Base-by-base conservation (phyloP, 1,140 invertebrate species). In the Tetranychus urticae region DNA sequence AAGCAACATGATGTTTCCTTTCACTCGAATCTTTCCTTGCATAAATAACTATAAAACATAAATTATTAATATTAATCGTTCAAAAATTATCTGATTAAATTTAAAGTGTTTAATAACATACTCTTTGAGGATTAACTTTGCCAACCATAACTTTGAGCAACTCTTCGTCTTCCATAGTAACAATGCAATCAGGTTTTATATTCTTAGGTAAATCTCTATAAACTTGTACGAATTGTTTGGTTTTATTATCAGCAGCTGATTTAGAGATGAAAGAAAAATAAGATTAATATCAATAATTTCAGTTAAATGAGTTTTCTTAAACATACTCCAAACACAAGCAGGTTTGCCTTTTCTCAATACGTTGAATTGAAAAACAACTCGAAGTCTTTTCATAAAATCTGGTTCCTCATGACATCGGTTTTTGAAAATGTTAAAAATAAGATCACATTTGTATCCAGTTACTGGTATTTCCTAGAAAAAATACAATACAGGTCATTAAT, bases 1-100 rank as follows among this genome's bases (percentile, higher is more conserved):
- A 3, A 86, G 83, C 6, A 94, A 72, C 86, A 93, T 89, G 50
- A 94, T 83, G 69, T 94, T 93, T 61, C 91, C 91, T 68, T 82
- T 80, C 42, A 93, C 81, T 74, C 93, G 93, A 58, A 94, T 70
- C 72, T 88, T 88, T 33, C 88, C 88, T 69, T 82, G 82, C 82
- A 93, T 85, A 71, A 91, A 96, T 6, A 59, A 59, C 39, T 42
- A 42, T 42, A 42, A 10, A 42, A 42, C 5, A 6, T 56, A 61
- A 56, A 50, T 63, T n/a, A 33, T 35, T 36, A 61, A 52, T 23
- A 23, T 23, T 23, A 23, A 23, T 23, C 23, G 57, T 58, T 47
- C 56, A 58, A 37, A 56, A 61, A 61, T 65, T 65, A 74, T 75
- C 23, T 23, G 23, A 23, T 23, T 6, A 42, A 42, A 42, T 5